A percentile compares a stretch with the other conserved stretches of the same genome.
Conservation (phyloP, 1,140 invertebrate genomes). For the Anagrus nilaparvatae region DNA sequence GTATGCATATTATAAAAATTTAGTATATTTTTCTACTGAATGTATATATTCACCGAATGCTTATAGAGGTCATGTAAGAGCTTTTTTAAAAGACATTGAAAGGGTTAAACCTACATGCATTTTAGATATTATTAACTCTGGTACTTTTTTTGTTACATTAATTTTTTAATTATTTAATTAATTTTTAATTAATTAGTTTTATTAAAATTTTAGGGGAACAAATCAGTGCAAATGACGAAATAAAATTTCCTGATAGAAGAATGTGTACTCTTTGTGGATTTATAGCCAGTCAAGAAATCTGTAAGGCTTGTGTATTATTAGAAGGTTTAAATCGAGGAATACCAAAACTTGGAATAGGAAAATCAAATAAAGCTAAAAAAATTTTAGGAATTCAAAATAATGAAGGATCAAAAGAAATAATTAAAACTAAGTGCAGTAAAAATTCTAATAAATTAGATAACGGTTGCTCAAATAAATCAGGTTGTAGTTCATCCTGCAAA, state of each 20-base stretch:
- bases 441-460: too few relatives aligned
- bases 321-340: slow-evolving; percentile 92
- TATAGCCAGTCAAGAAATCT: slow-evolving; percentile 91
- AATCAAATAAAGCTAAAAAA: slow-evolving; percentile 67
- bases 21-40: slow-evolving; percentile 99
- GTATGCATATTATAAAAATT: slow-evolving; percentile 94
- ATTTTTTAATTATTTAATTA: slow-evolving; percentile 6
- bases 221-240: slow-evolving; percentile 67
- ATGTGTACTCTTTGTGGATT: slow-evolving; percentile 83
- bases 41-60: slow-evolving; percentile 98
- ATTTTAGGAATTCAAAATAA: slow-evolving; percentile 20
- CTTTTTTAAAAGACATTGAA: slow-evolving; percentile 93
- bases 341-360: slow-evolving; percentile 77
- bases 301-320: slow-evolving; percentile 92
- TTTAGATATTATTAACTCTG: slow-evolving; percentile 96
- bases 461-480: neutral
- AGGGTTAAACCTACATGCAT: slow-evolving; percentile 87
- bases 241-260: slow-evolving; percentile 72
- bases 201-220: slow-evolving; percentile 61
- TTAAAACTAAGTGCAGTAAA: too few relatives aligned
- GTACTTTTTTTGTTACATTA: slow-evolving; percentile 41
- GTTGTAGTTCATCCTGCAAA: neutral
- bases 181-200: slow-evolving; percentile 4
- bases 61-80: slow-evolving; percentile 87
- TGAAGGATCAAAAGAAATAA: slow-evolving; percentile 14